Base-by-base conservation (phyloP, 2,797 vertebrate species). In the Epinephelus coioides region DNA sequence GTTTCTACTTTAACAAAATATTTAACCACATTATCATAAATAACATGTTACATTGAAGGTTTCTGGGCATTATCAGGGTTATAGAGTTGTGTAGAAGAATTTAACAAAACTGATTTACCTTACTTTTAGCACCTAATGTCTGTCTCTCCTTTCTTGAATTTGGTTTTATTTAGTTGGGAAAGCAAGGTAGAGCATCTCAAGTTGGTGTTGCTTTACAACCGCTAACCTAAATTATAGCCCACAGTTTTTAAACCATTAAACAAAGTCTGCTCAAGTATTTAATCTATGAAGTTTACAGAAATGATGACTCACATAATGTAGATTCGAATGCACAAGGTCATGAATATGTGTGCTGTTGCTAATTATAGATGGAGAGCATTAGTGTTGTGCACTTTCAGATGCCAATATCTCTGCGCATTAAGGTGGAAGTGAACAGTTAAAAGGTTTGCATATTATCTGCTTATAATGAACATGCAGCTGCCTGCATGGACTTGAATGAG, bases 181-280 rank as follows among this genome's bases (percentile, higher is more conserved):
- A 44, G 17, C 15, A 60, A 81, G 40, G 49, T 76, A n/a, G 14
- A 17, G 44, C 44, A 46, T 46, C 44, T 46, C 11, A 65, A 30
- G 11, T 18, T 27, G 6, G 4, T 53, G 21, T 55, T 78, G 5
- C 14, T 64, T 38, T 34, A 67, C 27, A 23, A 13, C 56, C 38
- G 25, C 40, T 13, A 46, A 49, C 13, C 14, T 38, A 1, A 2
- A 15, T 74, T 15, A 4, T 56, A 59, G 44, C 5, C 19, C 10
- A 43, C 5, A 2, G 12, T 69, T 75, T 17, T 57, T 46, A 7
- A 70, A 56, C 13, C 27, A 15, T 2, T 40, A 18, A 40, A 62
- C 18, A 55, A 69, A 64, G 38, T 53, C 50, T 63, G 44, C 63
- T 76, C 51, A 73, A 69, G 77, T 83, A 75, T 56, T 78, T 69